Conservation (phyloP, 2,113 vertebrate genomes). For the Emydocephalus ijimae region DNA sequence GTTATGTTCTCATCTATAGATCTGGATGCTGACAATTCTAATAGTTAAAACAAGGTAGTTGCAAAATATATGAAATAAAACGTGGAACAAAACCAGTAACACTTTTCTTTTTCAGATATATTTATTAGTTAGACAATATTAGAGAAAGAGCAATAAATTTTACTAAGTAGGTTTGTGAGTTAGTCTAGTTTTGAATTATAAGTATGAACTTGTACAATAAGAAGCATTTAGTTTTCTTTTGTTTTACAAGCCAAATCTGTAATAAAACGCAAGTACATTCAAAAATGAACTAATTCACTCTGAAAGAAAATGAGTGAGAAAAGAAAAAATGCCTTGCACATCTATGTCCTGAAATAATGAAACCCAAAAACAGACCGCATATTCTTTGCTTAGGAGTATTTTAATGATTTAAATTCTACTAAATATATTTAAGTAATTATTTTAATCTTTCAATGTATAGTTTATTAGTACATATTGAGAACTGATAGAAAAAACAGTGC, state of each 20-base stretch:
- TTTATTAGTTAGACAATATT: neutral
- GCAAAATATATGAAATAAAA: neutral
- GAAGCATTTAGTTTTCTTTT: neutral
- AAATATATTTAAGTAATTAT: neutral
- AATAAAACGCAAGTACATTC: neutral
- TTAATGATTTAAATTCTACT: neutral
- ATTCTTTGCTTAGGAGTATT: neutral
- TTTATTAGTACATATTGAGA: neutral
- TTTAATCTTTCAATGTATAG: neutral
- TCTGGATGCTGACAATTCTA: neutral
- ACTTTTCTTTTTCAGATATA: neutral
- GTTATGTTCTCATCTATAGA: neutral
- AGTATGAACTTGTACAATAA: neutral
- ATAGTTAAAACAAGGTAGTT: neutral
- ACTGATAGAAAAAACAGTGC: neutral
- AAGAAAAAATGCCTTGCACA: neutral
- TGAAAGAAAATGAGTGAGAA: neutral
- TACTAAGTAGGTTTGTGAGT: slow-evolving; percentile 9
- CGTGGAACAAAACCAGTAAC: neutral
- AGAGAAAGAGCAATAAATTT: neutral
- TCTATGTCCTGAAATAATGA: neutral
- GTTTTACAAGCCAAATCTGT: neutral
- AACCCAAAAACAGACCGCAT: neutral
- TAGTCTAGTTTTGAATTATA: neutral
- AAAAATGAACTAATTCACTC: slow-evolving; percentile 7